These are phyloP conservation scores for Pygathrix nemaeus DNA, from an alignment of 2,113 vertebrate genomes.

Conservation along the genomic window DNA sequence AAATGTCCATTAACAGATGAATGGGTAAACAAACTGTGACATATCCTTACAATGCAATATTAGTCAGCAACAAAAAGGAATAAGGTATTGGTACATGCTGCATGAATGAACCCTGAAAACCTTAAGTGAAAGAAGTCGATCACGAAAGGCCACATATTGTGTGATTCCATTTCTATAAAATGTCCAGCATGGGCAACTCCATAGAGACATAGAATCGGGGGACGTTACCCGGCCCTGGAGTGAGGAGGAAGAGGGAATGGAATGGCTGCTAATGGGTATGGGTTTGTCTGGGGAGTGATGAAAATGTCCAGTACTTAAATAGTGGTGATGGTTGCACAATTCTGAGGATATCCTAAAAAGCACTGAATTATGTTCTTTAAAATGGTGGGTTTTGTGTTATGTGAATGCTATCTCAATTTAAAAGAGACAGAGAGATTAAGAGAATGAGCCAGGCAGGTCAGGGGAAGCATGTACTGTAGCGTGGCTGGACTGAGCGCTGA, in stretches of 20 bases:
- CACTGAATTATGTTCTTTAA: not conserved
- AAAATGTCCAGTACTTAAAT: not conserved
- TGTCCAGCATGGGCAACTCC: not conserved
- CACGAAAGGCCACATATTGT: not conserved
- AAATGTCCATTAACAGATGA: not conserved
- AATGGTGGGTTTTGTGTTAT: not conserved
- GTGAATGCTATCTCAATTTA: not conserved
- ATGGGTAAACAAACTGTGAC: not conserved
- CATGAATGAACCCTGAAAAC: not conserved
- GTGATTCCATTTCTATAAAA: not conserved
- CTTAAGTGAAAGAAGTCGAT: not conserved
- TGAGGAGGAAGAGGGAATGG: no score
- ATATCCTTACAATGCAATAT: not conserved
- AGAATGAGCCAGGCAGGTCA: not conserved
- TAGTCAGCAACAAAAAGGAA: not conserved
- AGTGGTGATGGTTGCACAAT: not conserved
- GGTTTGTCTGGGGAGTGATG: not conserved
- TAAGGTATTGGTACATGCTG: rapidly evolving
- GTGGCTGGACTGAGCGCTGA: rapidly evolving
- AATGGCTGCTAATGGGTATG: no score
- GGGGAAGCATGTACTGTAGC: not conserved
- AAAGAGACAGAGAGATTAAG: not conserved
- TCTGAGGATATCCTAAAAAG: not conserved
- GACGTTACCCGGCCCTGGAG: no score
- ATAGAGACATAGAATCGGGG: not conserved